These are phyloP conservation scores for Bimastos eiseni DNA, from an alignment of 2,888 invertebrate genomes.

Conservation along the genomic window DNA sequence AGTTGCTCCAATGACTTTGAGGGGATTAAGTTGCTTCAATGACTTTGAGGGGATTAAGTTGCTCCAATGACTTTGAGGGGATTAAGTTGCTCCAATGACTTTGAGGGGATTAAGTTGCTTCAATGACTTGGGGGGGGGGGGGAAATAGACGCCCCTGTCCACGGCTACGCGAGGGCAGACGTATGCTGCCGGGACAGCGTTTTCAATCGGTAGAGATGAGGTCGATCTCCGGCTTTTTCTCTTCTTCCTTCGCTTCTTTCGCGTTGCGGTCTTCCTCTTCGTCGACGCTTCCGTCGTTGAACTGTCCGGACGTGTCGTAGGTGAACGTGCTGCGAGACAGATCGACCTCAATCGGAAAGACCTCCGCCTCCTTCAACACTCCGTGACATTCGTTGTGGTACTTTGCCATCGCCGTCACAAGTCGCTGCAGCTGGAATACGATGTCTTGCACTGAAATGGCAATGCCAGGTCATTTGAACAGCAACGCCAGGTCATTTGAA, in stretches of 20 bases:
- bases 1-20: no score
- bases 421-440: conserved; percentile 73
- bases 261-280: conserved; percentile 31
- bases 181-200: neutral
- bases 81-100: no score
- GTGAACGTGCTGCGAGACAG: conserved; percentile 88
- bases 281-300: conserved; percentile 57
- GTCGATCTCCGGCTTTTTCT: neutral
- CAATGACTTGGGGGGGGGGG: no score
- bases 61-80: no score
- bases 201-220: conserved; percentile 10
- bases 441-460: conserved; percentile 78
- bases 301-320: conserved; percentile 64
- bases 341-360: conserved; percentile 91
- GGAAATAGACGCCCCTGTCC: no score
- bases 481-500: no score
- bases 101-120: no score
- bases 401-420: conserved; percentile 81
- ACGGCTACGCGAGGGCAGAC: neutral
- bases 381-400: conserved; percentile 76
- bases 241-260: neutral
- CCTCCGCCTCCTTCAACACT: conserved; percentile 72
- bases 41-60: no score
- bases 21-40: no score
- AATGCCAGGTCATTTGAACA: neutral